Evolutionary conservation across 2,888 invertebrate genomes (phyloP), one percentile per base, ranked within the genome.

Genomic region (Ophioninae sp.): DNA sequence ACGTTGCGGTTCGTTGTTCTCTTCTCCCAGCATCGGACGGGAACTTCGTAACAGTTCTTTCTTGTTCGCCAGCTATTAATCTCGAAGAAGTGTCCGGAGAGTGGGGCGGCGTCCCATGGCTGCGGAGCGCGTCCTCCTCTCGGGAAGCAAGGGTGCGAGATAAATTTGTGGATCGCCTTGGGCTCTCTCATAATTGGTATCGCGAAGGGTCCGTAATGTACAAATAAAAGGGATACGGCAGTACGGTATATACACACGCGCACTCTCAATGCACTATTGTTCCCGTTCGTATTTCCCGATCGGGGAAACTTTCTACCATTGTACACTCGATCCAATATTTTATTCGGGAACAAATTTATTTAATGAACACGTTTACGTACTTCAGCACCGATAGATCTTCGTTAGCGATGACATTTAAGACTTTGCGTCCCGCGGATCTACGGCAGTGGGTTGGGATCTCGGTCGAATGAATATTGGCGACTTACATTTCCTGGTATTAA

Each of bases 111-210:
- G 23, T 20, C 50, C 44, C 10, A 41, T 23, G 20, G 13, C 37
- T 62, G 50, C n/a, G 37, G 39, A 73, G 61, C 8, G 21, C 57
- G 20, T 50, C 8, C 62, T 61, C 23, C 10, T 7, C 17, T 61
- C 68, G 74, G 65, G 61, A 56, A 74, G 70, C 65, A 84, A 81
- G 83, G 78, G 83, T 79, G 81, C 70, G 81, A 75, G 81, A 75
- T 65, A 77, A 84, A 84, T 64, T 84, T 81, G 83, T 79, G 65
- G 83, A 69, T 50, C 81, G 81, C 83, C 81, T 74, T 61, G 57
- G 78, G 81, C 78, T 84, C 73, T 84, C 74, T 59, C 78, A 41
- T 84, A 81, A 84, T 84, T 81, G 83, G 78, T 81, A 74, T 61
- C 23, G 76, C 69, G 57, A 21, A 64, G 81, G 69, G 81, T 62